Evolutionary conservation across 2,888 invertebrate species (phyloP), one percentile per base, ranked within the genome.

Genomic region (Epinotia bilunana): DNA sequence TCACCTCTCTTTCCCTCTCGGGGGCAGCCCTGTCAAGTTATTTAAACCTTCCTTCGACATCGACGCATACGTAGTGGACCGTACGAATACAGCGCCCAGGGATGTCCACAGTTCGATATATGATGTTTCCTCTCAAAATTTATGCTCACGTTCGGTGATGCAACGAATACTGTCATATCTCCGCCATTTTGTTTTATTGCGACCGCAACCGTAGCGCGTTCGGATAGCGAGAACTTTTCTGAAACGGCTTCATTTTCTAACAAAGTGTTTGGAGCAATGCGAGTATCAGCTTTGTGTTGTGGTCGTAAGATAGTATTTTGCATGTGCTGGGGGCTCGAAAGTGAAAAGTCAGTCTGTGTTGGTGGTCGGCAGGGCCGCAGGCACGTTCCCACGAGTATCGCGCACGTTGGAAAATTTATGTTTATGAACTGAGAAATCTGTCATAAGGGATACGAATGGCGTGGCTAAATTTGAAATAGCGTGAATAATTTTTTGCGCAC

Each of bases 361-460:
- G 93, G 94, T 94, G 94, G 94, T 93, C 93, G 91, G 64, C 78
- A 80, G 79, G 79, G 87, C 92, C 87, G 82, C 86, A 84, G 91
- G 91, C 91, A 77, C 78, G 88, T 93, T 94, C 94, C 91, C 94
- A 93, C 94, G 94, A 88, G 87, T 93, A 91, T 93, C 84, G 89
- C 83, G 83, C 87, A 83, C 89, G 85, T 83, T 88, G 92, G 94
- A 93, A 93, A 93, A 93, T 93, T 90, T 93, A 93, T 93, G 92
- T 90, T 91, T 90, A 93, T 90, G 91, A 89, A 91, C 91, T 91
- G 91, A 92, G 93, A 92, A 92, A 92, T 92, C 89, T 93, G 93
- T 92, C 93, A 91, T 92, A 91, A 91, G 88, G 88, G 89, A 93
- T 93, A 90, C 86, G 89, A 85, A 91, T 87, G 83, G 91, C 88